Evolutionary conservation across 2,888 invertebrate species (phyloP), one percentile per base, ranked within the genome.

Genomic region (Lymantria dispar): DNA sequence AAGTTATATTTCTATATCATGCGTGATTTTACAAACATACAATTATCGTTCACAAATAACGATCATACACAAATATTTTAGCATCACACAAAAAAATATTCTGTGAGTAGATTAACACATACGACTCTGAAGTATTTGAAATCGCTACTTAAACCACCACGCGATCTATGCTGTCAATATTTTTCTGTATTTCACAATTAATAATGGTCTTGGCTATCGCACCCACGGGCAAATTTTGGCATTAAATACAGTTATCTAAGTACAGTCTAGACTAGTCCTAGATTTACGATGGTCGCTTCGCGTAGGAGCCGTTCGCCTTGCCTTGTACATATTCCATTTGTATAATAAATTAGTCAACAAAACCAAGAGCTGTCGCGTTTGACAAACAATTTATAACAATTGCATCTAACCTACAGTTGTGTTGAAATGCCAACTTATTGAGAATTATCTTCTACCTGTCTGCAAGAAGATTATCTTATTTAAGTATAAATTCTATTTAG

Each of bases 221-320:
- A 72, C 75, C 76, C 71, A 77, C 78, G 57, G 54, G 46, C 57
- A 61, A 52, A 72, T 76, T 80, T 81, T 70, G 76, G 78, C 70
- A 74, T 67, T 73, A 68, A 69, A 67, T 68, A 70, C 68, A 68
- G 64, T 66, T 68, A 68, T 70, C 64, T 66, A 54, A 67, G 60
- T 67, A 60, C 58, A 50, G 74, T 71, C 74, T 77, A 73, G 76
- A 68, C 75, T 58, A 69, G 67, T 62, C 74, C 78, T 82, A 83
- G 85, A 87, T 87, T 87, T 86, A 87, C 78, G 80, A 80, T 78
- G 79, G 77, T 73, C 70, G 73, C 72, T 69, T 66, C 68, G 87
- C 83, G 89, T 89, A 82, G 90, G 89, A 85, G 88, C 80, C 38
- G 88, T 80, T 87, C 68, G 78, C 88, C 88, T 90, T 87, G 88